Conservation (phyloP, 2,113 vertebrate genomes). For the Gorsachius goisagi region DNA sequence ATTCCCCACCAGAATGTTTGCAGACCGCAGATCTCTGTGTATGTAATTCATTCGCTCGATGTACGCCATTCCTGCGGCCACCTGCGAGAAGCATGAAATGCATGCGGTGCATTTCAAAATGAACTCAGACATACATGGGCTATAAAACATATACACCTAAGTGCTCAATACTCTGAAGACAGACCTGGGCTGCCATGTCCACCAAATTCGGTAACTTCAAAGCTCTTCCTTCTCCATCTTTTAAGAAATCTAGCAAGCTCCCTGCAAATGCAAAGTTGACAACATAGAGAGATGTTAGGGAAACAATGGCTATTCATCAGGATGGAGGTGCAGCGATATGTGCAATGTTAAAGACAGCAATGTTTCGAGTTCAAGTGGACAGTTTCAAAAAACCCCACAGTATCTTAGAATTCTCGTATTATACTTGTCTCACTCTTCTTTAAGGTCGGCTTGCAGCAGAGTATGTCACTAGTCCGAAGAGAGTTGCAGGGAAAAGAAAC, state of each 20-base stretch:
- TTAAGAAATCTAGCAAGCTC: conserved; percentile 94
- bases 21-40: conserved; percentile 93
- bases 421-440: background rate
- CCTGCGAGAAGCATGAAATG: conserved; percentile 63
- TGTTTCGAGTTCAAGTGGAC: background rate
- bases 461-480: background rate
- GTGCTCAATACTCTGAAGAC: background rate
- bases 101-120: background rate
- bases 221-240: conserved; percentile 88
- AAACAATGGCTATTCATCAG: background rate
- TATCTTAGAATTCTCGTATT: background rate
- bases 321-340: background rate
- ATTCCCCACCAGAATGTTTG: conserved; percentile 96
- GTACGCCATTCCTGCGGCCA: conserved; percentile 95
- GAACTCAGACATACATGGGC: rapidly evolving
- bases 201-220: conserved; percentile 94
- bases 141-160: background rate
- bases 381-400: background rate
- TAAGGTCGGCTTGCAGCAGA: background rate
- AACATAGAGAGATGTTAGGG: background rate
- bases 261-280: conserved; percentile 75
- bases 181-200: conserved; percentile 97
- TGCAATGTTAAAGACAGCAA: background rate
- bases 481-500: background rate
- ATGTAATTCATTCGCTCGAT: conserved; percentile 99